A percentile compares a stretch with the other conserved stretches of the same genome.
phyloP scores from a whole-genome alignment of 1,140 invertebrate genomes.

The Conus betulinus region DNA sequence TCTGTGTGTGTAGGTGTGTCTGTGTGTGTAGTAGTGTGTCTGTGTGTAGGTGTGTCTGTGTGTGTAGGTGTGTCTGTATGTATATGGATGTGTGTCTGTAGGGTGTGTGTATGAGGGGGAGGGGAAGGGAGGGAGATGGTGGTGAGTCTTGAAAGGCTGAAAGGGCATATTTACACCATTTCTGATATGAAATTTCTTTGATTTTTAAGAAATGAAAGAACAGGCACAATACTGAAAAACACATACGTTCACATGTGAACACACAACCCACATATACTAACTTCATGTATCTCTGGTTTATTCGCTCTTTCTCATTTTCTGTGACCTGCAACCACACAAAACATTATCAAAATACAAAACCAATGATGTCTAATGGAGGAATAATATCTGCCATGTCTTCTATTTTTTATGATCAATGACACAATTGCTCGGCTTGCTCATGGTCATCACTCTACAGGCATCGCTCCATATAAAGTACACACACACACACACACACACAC shows the following conservation, averaged over 20 bases:
- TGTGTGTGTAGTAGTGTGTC: neutral
- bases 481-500: no score
- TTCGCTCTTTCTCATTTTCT: constrained; percentile 60
- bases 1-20: neutral
- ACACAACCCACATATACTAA: constrained; percentile 17
- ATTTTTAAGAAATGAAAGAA: neutral
- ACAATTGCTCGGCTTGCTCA: no score
- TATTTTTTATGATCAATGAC: no score
- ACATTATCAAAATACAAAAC: neutral
- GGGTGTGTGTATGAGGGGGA: neutral
- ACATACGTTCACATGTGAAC: neutral
- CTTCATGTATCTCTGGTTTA: constrained; percentile 58
- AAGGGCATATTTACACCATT: neutral
- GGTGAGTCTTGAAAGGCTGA: neutral
- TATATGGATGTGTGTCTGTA: neutral
- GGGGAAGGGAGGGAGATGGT: neutral
- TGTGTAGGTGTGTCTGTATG: neutral
- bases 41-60: neutral
- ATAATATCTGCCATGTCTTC: neutral
- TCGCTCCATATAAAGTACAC: no score
- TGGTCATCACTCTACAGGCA: no score
- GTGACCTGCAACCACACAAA: constrained; percentile 52
- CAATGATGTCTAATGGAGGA: neutral
- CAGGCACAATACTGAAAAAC: neutral
- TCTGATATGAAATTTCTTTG: neutral